Base-by-base conservation (phyloP, 2,888 invertebrate genomes). In the Xanthorhoe designata region DNA sequence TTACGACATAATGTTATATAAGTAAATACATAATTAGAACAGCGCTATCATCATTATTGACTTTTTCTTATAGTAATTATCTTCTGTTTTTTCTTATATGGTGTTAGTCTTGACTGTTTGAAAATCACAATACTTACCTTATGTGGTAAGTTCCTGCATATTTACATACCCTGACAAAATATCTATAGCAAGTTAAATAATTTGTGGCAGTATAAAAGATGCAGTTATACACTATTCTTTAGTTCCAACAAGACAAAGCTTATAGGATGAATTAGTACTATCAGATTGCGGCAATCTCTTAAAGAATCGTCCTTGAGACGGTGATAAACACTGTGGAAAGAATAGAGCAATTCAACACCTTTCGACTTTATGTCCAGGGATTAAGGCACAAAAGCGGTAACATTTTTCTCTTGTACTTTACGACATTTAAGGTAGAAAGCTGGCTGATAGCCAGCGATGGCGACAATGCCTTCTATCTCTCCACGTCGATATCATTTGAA, bases 391-490 rank as follows among this genome's bases (percentile, higher is more conserved):
- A 72, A 69, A 66, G 68, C 50, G 51, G 49, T 47, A 55, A 64
- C 55, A 50, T 42, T 54, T 58, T 64, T 58, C 50, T 49, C 17
- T 18, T 60, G 57, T 64, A 50, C 71, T 73, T 75, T 71, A 69
- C 73, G 73, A 73, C 75, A 73, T 78, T 77, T 75, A n/a, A 78
- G 77, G 72, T 64, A 65, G 69, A 73, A 71, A 72, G 69, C 76
- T 89, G 89, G 89, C 87, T 78, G 52, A 13, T 62, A 72, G 89
- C 89, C 89, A 89, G 80, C 56, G 68, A 47, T 68, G 72, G 82
- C 77, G 83, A 85, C 85, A 84, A 86, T 83, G 80, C 76, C 64
- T 76, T 76, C 77, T 80, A 79, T 82, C 77, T 85, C 83, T 84
- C 78, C 75, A 75, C 75, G 80, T 83, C 85, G 80, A 84, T 87